phyloP scores from a whole-genome alignment of 2,888 invertebrate genomes.

The Poecilobothrus nobilitatus region DNA sequence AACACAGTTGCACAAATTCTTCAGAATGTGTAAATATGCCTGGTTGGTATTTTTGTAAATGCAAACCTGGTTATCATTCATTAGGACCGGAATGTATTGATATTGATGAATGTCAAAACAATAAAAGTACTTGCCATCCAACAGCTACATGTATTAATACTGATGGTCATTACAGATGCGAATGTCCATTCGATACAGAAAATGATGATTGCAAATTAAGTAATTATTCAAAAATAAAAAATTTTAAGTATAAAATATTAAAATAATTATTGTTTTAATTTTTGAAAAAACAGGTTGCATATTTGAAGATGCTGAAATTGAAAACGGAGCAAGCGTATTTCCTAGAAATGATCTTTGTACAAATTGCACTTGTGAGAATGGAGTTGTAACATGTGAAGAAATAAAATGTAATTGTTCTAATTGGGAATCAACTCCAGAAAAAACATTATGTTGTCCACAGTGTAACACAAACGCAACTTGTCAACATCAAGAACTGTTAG shows the following conservation, averaged over 20 bases:
- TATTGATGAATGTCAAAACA: constrained; percentile 72
- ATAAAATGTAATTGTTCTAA: constrained; percentile 58
- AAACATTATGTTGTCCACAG: constrained; percentile 66
- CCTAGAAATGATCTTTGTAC: constrained; percentile 48
- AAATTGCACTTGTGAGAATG: constrained; percentile 47
- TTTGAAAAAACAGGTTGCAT: constrained; percentile 64
- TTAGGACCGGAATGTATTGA: constrained; percentile 52
- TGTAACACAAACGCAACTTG: constrained; percentile 68
- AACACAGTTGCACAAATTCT: constrained; percentile 63
- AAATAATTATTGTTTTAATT: too few species aligned
- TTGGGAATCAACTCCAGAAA: constrained; percentile 30
- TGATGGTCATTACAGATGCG: constrained; percentile 70
- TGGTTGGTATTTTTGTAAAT: constrained; percentile 83
- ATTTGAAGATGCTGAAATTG: constrained; percentile 57
- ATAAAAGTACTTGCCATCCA: constrained; percentile 69
- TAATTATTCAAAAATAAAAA: constrained; percentile 35
- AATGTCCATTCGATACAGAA: constrained; percentile 50
- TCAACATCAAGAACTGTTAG: constrained; percentile 68
- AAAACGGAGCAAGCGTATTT: constrained; percentile 50
- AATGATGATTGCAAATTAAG: constrained; percentile 55
- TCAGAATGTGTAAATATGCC: constrained; percentile 80
- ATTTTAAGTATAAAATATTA: too few species aligned
- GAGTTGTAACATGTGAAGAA: constrained; percentile 60
- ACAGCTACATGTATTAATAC: constrained; percentile 70
- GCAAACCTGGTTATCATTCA: constrained; percentile 66